These are phyloP conservation scores for Dipodomys ordii DNA, from an alignment of 2,113 vertebrate species.

Conservation along the genomic window DNA sequence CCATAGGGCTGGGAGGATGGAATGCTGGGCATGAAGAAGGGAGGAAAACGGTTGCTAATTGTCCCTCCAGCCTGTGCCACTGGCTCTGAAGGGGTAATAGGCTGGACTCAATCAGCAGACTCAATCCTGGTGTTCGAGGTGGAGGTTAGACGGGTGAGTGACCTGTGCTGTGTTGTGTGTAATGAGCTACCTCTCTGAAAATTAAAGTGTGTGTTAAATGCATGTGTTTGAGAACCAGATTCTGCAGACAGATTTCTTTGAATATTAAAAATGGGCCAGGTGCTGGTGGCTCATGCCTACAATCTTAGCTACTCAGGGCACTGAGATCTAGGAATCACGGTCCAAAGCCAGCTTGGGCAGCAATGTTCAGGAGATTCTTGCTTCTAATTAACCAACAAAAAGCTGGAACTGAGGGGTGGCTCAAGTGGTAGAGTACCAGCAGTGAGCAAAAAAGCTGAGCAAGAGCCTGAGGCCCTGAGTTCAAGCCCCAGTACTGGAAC, in stretches of 20 bases:
- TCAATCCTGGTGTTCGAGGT: conserved; percentile 93
- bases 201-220: conserved; percentile 33
- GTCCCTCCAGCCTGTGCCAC: conserved; percentile 91
- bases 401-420: no score
- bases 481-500: neutral
- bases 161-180: neutral
- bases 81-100: conserved; percentile 91
- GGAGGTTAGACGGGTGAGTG: conserved; percentile 93
- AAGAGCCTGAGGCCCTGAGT: no score
- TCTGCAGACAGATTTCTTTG: conserved; percentile 3
- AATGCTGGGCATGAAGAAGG: conserved; percentile 95
- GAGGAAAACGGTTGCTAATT: conserved; percentile 91
- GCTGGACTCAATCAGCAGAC: conserved; percentile 89
- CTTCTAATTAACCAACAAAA: no score
- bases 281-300: no score
- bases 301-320: no score
- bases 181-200: neutral
- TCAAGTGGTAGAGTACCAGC: no score
- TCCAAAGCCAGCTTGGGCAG: no score
- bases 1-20: conserved; percentile 96
- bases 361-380: no score
- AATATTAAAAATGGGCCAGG: conserved; percentile 1
- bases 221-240: neutral
- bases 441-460: no score
- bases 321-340: no score